Evolutionary conservation across 2,797 vertebrate species (phyloP).

Genomic region (Enteromius argenteus): DNA sequence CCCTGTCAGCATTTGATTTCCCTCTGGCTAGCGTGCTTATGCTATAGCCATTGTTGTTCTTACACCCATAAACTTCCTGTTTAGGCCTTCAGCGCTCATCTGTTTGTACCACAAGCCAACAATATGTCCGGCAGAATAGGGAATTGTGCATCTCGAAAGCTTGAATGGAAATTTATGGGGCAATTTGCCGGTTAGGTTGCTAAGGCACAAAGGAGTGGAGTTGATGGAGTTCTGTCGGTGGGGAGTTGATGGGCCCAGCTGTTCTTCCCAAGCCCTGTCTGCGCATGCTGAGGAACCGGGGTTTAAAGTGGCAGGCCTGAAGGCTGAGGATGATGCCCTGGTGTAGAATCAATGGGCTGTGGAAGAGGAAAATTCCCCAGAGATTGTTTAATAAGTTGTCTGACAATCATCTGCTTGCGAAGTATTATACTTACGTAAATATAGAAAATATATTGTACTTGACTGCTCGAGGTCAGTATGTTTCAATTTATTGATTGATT

Average conservation of each 20-base stretch:
- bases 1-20: constrained; percentile 67
- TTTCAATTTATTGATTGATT: background rate
- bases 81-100: constrained; percentile 53
- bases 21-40: constrained; percentile 54
- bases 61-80: constrained; percentile 66
- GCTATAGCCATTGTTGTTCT: constrained; percentile 61
- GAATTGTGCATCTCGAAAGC: constrained; percentile 22
- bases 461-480: background rate
- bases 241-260: constrained; percentile 50
- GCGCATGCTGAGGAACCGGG: constrained; percentile 18
- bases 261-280: constrained; percentile 33
- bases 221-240: constrained; percentile 28
- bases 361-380: background rate
- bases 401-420: background rate
- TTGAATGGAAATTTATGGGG: constrained; percentile 37
- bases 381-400: constrained; percentile 6
- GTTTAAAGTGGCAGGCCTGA: constrained; percentile 9
- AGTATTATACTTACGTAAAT: background rate
- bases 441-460: background rate
- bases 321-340: background rate
- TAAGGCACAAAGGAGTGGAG: constrained; percentile 14
- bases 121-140: constrained; percentile 23
- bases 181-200: constrained; percentile 45
- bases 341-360: background rate
- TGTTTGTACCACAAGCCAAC: constrained; percentile 43